Base-by-base conservation (phyloP, 2,113 vertebrate genomes). In the Toxotes jaculatrix region DNA sequence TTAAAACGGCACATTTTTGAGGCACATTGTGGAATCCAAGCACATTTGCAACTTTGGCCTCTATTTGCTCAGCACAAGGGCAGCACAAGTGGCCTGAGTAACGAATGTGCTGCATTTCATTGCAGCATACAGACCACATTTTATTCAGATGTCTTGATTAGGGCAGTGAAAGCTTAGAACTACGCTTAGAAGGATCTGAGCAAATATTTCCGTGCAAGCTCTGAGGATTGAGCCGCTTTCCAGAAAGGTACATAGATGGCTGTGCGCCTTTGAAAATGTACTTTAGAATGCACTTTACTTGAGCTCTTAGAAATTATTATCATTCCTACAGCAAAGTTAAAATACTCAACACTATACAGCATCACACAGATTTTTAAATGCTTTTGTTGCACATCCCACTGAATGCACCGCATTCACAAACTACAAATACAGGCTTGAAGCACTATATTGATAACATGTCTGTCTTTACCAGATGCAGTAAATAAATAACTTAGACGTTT, bases 41-140 rank as follows among this genome's bases (percentile, higher is more conserved):
- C 80, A 86, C 69, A 88, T 87, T 79, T 64, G 74, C 71, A 87
- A 90, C 82, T 89, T 67, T 89, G 88, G 74, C 85, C 80, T 88
- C 86, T 57, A 91, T 89, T 91, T 90, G 72, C 79, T 90, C 67
- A 53, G 75, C 77, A 84, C 68, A 77, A 65, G 82, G 57, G 73
- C 74, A 80, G 80, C 32, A 82, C 53, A 77, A 79, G 51, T 56
- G 65, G 71, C 55, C 47, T 67, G 64, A 34, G 74, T 83, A 82
- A 87, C 68, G 74, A 49, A 77, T 84, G 85, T 61, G 57, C 74
- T 85, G 80, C 81, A 72, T 84, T 74, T 77, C 59, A 76, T 59
- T 59, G 67, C 55, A 23, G 76, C 75, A 69, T 57, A 81, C 57
- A 77, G 68, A 73, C 49, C 23, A 47, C 57, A 57, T 80, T 84